Evolutionary conservation across 2,797 vertebrate species (phyloP), one percentile per base, ranked within the genome.

Genomic region (Pygocentrus nattereri): DNA sequence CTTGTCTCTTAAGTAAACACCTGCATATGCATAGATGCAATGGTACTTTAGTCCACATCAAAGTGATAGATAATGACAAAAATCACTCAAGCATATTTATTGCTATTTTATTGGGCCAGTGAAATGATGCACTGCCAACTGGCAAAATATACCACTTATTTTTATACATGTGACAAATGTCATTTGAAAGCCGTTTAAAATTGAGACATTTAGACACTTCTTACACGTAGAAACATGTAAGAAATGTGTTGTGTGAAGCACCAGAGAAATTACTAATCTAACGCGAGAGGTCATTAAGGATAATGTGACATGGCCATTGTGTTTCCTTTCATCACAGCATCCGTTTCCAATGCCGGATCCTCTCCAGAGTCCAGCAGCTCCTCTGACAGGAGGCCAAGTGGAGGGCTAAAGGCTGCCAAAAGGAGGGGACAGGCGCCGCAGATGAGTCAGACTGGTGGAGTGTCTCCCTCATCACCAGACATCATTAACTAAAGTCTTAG

Each of bases 361-460:
- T 69, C 23, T 27, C 31, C 31, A 18, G 18, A 19, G 77, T 83
- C 71, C 64, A 72, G 58, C 58, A 61, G 27, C 47, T 58, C 34
- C 67, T 80, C 49, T 67, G 49, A 71, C 74, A 76, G 23, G n/a
- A 52, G 58, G 44, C 21, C 79, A 75, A 76, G 44, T 16, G 49
- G 38, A 71, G 41, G 38, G 41, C 64, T 52, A 44, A 15, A 58
- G 41, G 56, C 67, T 79, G 65, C 62, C 61, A 80, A 67, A 68
- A 79, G 16, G 30, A 81, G 76, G 47, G 69, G 76, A 34, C 38
- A 65, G 25, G 52, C 38, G 58, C 56, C 56, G n/a, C 16, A 18
- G 58, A 78, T 82, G 85, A 85, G 44, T 86, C 82, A 81, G 58
- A 68, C 30, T 41, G 8, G 70, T 52, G 62, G 56, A 84, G 80